Conservation (phyloP, 2,797 vertebrate genomes). For the Erpetoichthys calabaricus region DNA sequence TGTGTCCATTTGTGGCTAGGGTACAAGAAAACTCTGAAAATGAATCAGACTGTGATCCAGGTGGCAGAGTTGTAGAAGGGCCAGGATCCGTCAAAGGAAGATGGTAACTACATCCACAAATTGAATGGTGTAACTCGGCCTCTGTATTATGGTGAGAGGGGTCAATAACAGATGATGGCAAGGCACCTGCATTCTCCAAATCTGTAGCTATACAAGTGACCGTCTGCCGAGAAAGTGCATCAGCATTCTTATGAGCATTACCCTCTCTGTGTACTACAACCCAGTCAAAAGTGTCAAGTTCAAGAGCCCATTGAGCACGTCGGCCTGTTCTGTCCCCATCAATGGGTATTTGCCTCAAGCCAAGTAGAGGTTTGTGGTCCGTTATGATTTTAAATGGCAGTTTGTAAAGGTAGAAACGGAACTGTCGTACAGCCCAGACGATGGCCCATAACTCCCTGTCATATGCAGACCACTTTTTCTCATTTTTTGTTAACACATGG, state of each 20-base stretch:
- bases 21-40: not conserved
- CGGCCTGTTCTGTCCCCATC: slow-evolving; percentile 16
- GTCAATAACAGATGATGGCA: too few species aligned
- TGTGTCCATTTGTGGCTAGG: not conserved
- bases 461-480: slow-evolving; percentile 17
- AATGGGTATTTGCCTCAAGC: slow-evolving; percentile 13
- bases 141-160: too few species aligned
- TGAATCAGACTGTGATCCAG: not conserved
- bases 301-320: slow-evolving; percentile 14
- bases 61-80: too few species aligned
- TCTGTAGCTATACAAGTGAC: too few species aligned
- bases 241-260: slow-evolving; percentile 4
- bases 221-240: too few species aligned
- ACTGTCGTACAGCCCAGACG: too few species aligned
- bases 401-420: too few species aligned
- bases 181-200: too few species aligned
- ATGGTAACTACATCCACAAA: too few species aligned
- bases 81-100: too few species aligned
- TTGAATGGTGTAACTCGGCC: slow-evolving; percentile 8
- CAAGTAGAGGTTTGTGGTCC: slow-evolving; percentile 15
- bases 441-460: slow-evolving; percentile 14
- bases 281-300: slow-evolving; percentile 18
- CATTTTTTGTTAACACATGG: slow-evolving; percentile 12
- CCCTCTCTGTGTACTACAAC: slow-evolving; percentile 11
- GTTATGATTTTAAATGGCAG: too few species aligned